Conservation (phyloP, 2,888 invertebrate genomes). For the Ophion slaviceki region DNA sequence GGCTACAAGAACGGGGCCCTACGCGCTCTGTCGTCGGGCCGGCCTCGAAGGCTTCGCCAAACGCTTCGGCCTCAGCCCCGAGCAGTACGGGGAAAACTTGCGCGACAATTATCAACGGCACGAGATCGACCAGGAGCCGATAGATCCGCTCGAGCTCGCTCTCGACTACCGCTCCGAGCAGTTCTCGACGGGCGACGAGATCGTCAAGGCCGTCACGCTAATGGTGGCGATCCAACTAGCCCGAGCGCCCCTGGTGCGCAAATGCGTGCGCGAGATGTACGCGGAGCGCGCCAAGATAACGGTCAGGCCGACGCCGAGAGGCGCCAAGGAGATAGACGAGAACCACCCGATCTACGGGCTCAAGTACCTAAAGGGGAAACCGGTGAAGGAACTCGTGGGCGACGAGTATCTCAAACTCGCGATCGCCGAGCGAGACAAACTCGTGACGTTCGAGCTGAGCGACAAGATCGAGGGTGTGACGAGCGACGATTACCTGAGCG, state of each 20-base stretch:
- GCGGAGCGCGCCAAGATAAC: slow-evolving; percentile 93
- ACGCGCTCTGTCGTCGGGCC: slow-evolving; percentile 92
- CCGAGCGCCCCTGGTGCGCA: slow-evolving; percentile 94
- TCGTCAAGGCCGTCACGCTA: slow-evolving; percentile 94
- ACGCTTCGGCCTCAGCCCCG: slow-evolving; percentile 95
- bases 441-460: slow-evolving; percentile 88
- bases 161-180: slow-evolving; percentile 85
- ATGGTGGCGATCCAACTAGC: slow-evolving; percentile 97
- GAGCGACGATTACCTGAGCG: slow-evolving; percentile 85
- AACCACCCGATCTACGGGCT: slow-evolving; percentile 92
- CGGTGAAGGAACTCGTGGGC: slow-evolving; percentile 92
- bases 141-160: slow-evolving; percentile 92
- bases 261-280: slow-evolving; percentile 92
- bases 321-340: slow-evolving; percentile 96
- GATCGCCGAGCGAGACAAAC: slow-evolving; percentile 91
- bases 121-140: slow-evolving; percentile 95
- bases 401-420: slow-evolving; percentile 94
- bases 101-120: slow-evolving; percentile 96
- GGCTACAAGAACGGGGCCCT: slow-evolving; percentile 93
- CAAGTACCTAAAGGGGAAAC: slow-evolving; percentile 96
- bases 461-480: slow-evolving; percentile 88
- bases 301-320: slow-evolving; percentile 93
- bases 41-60: slow-evolving; percentile 93
- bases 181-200: slow-evolving; percentile 88
- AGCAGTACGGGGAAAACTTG: slow-evolving; percentile 97